Conservation (phyloP, 2,113 vertebrate species). For the Okapia johnstoni region DNA sequence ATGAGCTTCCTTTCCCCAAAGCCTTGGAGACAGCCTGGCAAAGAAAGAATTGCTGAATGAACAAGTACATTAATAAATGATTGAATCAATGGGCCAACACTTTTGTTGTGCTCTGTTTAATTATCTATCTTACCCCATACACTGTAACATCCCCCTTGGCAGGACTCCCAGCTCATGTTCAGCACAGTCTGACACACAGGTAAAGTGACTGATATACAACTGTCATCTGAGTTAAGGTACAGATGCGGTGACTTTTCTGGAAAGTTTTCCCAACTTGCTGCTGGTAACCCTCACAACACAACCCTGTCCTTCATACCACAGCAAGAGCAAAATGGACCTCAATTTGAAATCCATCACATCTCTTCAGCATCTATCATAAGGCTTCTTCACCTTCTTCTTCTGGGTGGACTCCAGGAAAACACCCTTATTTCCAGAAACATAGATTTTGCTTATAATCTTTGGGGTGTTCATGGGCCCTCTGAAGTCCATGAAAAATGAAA, state of each 20-base stretch:
- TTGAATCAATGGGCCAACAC: neutral
- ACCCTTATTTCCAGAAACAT: neutral
- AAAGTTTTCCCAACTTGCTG: neutral
- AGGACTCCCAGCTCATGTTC: neutral
- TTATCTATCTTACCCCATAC: neutral
- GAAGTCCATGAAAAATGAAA: neutral
- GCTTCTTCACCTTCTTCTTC: neutral
- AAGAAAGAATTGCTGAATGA: neutral
- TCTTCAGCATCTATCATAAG: neutral
- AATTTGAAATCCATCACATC: neutral
- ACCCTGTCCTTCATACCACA: neutral
- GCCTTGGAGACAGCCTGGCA: neutral
- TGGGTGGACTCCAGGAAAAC: neutral
- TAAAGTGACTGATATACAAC: neutral
- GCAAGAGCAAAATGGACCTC: neutral
- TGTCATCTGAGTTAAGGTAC: neutral
- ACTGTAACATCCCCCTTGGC: neutral
- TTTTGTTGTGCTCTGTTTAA: neutral
- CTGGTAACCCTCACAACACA: neutral
- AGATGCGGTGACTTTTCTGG: rapidly evolving
- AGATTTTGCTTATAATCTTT: neutral
- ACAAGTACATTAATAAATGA: neutral
- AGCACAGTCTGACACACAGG: neutral
- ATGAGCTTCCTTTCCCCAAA: neutral
- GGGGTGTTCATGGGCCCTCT: neutral